Evolutionary conservation across 1,140 invertebrate genomes (phyloP).

Genomic region (Nasonia giraulti): DNA sequence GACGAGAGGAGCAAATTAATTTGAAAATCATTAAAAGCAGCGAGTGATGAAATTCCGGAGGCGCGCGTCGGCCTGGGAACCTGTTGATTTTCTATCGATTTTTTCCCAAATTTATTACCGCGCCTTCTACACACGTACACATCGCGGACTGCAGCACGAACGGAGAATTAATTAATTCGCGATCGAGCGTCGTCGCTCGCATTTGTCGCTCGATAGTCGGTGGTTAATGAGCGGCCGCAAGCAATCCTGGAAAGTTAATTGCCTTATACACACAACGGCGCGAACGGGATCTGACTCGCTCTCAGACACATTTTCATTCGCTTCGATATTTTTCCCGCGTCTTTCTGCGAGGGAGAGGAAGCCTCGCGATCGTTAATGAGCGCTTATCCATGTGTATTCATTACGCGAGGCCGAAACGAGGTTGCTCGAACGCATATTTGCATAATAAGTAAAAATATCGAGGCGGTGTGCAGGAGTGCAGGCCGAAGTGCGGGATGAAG

Average conservation of each 20-base stretch:
- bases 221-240: constrained; percentile 24
- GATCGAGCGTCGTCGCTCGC: not conserved
- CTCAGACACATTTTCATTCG: constrained; percentile 22
- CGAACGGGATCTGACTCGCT: not conserved
- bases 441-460: not conserved
- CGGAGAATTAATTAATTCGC: constrained; percentile 39
- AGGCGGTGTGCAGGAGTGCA: not conserved
- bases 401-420: no score
- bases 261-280: not conserved
- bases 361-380: no score
- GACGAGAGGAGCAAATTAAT: no score
- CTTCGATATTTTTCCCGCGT: not conserved
- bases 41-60: constrained; percentile 1
- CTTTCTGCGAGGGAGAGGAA: not conserved
- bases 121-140: not conserved
- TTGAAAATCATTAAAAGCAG: not conserved
- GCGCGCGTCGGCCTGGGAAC: constrained; percentile 7
- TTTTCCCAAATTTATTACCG: constrained; percentile 39
- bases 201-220: constrained; percentile 28
- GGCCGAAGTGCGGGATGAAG: not conserved
- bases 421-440: no score
- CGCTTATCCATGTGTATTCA: no score
- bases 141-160: not conserved
- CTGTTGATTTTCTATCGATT: constrained; percentile 41
- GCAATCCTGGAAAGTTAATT: constrained; percentile 46